Conservation (phyloP, 1,140 invertebrate genomes). For the Drosophila sturtevanti region DNA sequence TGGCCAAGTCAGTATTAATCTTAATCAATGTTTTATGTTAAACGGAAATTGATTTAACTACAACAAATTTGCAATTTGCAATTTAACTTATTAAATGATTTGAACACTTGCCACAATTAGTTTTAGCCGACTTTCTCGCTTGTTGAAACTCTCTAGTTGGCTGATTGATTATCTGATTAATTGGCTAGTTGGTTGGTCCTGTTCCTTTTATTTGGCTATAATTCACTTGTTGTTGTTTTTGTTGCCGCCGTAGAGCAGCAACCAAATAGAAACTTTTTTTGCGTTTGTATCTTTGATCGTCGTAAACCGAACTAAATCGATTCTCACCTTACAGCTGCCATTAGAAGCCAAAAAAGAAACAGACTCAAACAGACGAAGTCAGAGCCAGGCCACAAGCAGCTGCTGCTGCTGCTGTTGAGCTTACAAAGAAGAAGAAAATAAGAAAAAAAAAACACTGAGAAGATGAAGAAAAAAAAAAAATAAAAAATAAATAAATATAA, state of each 20-base stretch:
- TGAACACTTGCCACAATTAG: constrained; percentile 59
- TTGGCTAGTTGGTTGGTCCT: background rate
- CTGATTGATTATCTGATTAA: constrained; percentile 1
- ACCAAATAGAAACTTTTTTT: constrained; percentile 79
- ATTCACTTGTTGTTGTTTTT: constrained; percentile 38
- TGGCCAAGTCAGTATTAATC: constrained; percentile 40
- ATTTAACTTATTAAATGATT: constrained; percentile 48
- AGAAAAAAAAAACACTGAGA: constrained; percentile 37
- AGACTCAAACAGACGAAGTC: constrained; percentile 50
- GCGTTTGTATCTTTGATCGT: constrained; percentile 82
- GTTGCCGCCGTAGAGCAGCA: constrained; percentile 20
- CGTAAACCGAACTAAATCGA: constrained; percentile 82
- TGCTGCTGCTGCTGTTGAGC: constrained; percentile 12
- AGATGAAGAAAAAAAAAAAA: constrained; percentile 35
- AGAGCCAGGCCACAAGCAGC: constrained; percentile 57
- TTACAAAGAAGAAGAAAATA: constrained; percentile 42
- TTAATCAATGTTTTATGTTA: constrained; percentile 47
- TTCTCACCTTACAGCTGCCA: constrained; percentile 79
- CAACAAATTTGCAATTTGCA: constrained; percentile 15
- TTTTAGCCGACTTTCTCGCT: constrained; percentile 9
- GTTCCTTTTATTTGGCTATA: constrained; percentile 22
- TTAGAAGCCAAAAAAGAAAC: constrained; percentile 79
- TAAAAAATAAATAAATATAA: constrained; percentile 44
- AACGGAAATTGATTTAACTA: constrained; percentile 70
- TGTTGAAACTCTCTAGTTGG: background rate